Evolutionary conservation across 1,140 invertebrate genomes (phyloP).

Genomic region (Zaprionus taronus): DNA sequence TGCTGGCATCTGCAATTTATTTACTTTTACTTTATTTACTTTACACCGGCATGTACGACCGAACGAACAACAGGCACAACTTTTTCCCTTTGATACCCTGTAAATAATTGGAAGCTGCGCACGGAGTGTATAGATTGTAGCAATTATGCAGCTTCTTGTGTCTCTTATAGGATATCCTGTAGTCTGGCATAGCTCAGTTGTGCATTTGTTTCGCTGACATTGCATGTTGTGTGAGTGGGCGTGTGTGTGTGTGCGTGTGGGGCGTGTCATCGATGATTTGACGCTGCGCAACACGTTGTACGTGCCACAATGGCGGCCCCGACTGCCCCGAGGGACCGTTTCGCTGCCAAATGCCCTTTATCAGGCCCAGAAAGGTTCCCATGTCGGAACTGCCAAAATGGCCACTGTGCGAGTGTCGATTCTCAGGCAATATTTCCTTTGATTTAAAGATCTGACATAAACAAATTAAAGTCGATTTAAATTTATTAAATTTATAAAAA

Average conservation of each 20-base stretch:
- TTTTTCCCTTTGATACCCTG: slow-evolving; percentile 20
- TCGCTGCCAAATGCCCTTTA: slow-evolving; percentile 22
- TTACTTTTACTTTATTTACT: slow-evolving; percentile 61
- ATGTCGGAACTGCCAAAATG: background rate
- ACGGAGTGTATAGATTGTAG: background rate
- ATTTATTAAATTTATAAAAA: background rate
- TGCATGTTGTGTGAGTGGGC: slow-evolving; percentile 23
- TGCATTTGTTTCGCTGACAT: slow-evolving; percentile 33
- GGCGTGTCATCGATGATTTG: slow-evolving; percentile 25
- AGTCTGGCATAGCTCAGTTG: background rate
- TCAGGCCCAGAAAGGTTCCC: slow-evolving; percentile 8
- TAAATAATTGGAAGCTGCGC: background rate
- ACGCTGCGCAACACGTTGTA: slow-evolving; percentile 33
- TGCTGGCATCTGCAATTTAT: slow-evolving; percentile 74
- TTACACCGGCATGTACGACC: slow-evolving; percentile 55
- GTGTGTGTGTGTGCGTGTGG: background rate
- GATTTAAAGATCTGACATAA: background rate
- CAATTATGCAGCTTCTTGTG: background rate
- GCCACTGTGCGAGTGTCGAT: background rate
- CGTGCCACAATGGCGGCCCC: background rate
- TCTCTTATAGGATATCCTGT: background rate
- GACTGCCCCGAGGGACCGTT: slow-evolving; percentile 5
- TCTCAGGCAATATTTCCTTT: background rate
- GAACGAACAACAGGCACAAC: slow-evolving; percentile 2
- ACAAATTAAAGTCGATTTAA: background rate